Base-by-base conservation (phyloP, 2,113 vertebrate genomes). In the Pipa parva region DNA sequence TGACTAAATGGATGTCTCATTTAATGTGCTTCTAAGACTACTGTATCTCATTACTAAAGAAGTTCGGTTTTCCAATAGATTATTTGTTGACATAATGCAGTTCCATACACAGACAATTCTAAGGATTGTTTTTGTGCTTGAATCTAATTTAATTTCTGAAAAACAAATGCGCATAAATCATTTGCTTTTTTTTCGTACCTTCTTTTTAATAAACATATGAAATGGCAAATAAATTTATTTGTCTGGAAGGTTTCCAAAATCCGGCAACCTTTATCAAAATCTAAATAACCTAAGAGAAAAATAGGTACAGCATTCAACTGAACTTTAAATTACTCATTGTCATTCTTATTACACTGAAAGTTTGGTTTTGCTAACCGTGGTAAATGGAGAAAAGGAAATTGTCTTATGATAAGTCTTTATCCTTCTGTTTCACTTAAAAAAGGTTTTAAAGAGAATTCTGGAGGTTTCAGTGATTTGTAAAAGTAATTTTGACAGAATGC, bases 231-330 rank as follows among this genome's bases (percentile, higher is more conserved):
- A 78, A 76, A 71, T 81, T 72, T 72, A 69, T 80, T 83, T 6
- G 63, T 81, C 81, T 88, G 86, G 86, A 81, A 49, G 58, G 76
- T 75, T 81, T 89, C 87, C 82, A 82, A 69, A 82, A 66, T 81
- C 80, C 83, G 87, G 84, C 84, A 81, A 84, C 74, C 75, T 76
- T 80, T 84, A 17, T 84, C 81, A 82, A 85, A 89, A 84, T 84
- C 80, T 86, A 85, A 87, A 88, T 89, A 89, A 88, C 82, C 82
- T 79, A 79, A 79, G 86, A 86, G 82, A 82, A 87, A 90, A 86
- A 87, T 73, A 84, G 86, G 88, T 18, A 42, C 39, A 42, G 75
- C 84, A 85, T 86, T 85, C 81, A 79, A 78, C 77, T 78, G 81
- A 20, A 69, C 80, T 80, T 84, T 80, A 81, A 79, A 83, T 87